Percentiles rank a stretch among this genome's conserved stretches.
phyloP scores from a whole-genome alignment of 2,797 vertebrate species.

The Chloroceryle amazona region DNA sequence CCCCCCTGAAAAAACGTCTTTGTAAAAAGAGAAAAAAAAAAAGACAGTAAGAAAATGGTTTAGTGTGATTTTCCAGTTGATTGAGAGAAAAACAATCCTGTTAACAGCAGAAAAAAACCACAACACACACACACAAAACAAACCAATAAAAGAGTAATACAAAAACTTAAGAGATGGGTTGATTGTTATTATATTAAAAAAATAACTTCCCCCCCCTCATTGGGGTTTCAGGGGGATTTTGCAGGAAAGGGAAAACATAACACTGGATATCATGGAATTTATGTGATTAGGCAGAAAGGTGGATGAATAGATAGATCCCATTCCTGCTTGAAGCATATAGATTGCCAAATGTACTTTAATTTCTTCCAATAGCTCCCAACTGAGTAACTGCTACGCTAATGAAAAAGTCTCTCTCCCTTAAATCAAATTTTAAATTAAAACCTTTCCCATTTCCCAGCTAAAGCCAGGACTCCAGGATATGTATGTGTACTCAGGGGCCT shows the following conservation, averaged over 20 bases:
- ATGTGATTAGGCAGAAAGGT: conserved; percentile 74
- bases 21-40: neutral
- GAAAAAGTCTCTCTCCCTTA: conserved; percentile 73
- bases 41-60: neutral
- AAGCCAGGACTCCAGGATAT: conserved; percentile 60
- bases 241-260: conserved; percentile 39
- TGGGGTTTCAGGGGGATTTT: conserved; percentile 32
- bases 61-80: neutral
- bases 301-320: conserved; percentile 66
- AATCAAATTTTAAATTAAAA: conserved; percentile 82
- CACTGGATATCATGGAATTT: conserved; percentile 37
- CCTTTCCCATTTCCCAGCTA: conserved; percentile 74
- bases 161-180: neutral
- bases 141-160: neutral
- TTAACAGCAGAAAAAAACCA: neutral
- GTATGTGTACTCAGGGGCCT: conserved; percentile 9
- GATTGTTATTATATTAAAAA: neutral
- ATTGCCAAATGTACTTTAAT: conserved; percentile 81
- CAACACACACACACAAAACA: neutral
- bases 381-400: conserved; percentile 75
- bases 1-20: neutral
- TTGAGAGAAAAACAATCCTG: neutral
- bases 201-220: conserved; percentile 5
- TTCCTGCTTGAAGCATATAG: conserved; percentile 73
- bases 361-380: conserved; percentile 78